Evolutionary conservation across 92 coral and sea anemone species (phyloP), one percentile per base, ranked within the genome.

Genomic region (Actinostola sp.): DNA sequence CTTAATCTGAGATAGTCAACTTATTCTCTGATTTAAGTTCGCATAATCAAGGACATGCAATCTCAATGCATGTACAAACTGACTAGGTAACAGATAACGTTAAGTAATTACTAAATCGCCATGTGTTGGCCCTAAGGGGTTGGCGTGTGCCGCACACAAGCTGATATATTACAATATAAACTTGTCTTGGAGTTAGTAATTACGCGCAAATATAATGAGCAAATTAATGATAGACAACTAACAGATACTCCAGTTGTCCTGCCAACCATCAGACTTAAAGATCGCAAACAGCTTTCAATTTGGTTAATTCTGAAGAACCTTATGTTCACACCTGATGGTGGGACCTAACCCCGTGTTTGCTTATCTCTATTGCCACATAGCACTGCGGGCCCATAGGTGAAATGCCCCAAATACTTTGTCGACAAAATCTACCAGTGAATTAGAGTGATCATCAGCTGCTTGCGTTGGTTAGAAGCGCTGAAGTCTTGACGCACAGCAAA

Each of bases 321-420:
- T 71, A 71, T 71, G 77, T 71, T 71, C 77, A 43, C 77, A 71
- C 66, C 66, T 71, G 53, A 42, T 57, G 51, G 49, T 38, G 55
- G 42, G 77, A 55, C 57, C 75, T 70, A 52, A 70, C 62, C 77
- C 27, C 66, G 16, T 45, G 55, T 71, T 55, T 71, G 65, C 64
- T 71, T 71, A 71, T 71, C 77, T 71, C 66, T 39, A 58, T 57
- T 71, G 77, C 50, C 66, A 57, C 56, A 36, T 55, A 31, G 62
- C 56, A 55, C 49, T 32, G 61, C 20, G 33, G 61, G 48, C 61
- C 28, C 74, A 68, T 68, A 31, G 61, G 38, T n/a, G 45, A 36
- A 68, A 68, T 68, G 35, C 46, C 57, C 41, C 61, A 11, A 68
- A 68, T 68, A 68, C 32, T 68, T 33, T 15, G 31, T 13, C 61